phyloP scores from a whole-genome alignment of 2,797 vertebrate genomes.

The Danio jaintianensis region DNA sequence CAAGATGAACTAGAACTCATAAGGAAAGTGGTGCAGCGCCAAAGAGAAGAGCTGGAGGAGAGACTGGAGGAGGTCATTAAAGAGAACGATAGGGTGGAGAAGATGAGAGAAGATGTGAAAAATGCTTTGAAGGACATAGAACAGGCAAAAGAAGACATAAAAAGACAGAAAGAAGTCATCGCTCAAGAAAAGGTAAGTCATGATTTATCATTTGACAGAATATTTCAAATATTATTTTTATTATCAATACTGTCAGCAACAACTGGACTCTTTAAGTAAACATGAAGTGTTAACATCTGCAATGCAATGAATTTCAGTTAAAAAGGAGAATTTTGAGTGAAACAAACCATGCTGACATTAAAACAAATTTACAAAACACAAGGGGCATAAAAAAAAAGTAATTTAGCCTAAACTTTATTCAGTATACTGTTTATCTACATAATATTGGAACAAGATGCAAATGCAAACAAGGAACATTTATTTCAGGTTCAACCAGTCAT shows the following conservation, averaged over 20 bases:
- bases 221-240: not conserved
- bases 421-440: not conserved
- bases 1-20: conserved; percentile 67
- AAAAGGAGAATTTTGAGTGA: not conserved
- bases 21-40: conserved; percentile 63
- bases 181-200: conserved; percentile 54
- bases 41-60: conserved; percentile 60
- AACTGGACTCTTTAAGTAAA: conserved; percentile 8
- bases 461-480: conserved; percentile 39
- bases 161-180: conserved; percentile 29
- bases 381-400: too few relatives aligned
- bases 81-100: conserved; percentile 57
- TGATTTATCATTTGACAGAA: not conserved
- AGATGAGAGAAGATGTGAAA: conserved; percentile 54
- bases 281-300: not conserved
- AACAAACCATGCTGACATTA: not conserved
- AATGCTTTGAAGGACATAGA: conserved; percentile 56
- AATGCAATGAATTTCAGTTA: not conserved
- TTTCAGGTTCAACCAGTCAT: conserved; percentile 29
- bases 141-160: conserved; percentile 55
- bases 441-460: conserved; percentile 1
- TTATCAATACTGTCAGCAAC: conserved; percentile 5
- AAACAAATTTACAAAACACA: too few relatives aligned
- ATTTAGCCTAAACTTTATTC: too few relatives aligned
- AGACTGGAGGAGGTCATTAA: conserved; percentile 55